Evolutionary conservation across 2,797 vertebrate genomes (phyloP), one percentile per base, ranked within the genome.

Genomic region (Darevskia nairensis): DNA sequence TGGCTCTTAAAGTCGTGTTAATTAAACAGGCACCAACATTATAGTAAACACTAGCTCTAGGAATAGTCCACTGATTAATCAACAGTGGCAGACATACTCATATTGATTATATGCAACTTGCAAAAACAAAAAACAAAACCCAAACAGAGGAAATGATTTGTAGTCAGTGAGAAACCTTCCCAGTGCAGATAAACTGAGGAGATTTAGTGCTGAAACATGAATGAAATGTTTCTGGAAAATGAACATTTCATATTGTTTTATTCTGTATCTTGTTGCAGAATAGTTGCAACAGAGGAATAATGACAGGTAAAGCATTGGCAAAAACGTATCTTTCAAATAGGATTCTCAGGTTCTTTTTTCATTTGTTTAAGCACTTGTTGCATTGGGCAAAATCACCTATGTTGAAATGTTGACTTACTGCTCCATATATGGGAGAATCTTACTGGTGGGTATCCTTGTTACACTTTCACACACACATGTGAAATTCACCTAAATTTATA

Each of bases 401-500:
- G 59, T 71, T 87, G 80, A 93, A 93, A 77, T 21, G 2, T 25
- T 27, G 32, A 0, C 0, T 89, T 71, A 82, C 15, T 75, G 3
- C 44, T 0, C 55, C 88, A 71, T 89, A 86, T 88, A 11, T 90
- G 77, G 71, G 59, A 61, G 85, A 89, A 74, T 61, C 88, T 76
- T 50, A 9, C 9, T 88, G 90, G 88, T 88, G 90, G 88, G 29
- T 88, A 83, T 23, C 23, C 85, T 91, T 88, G 13, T 11, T 64
- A n/a, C 11, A 68, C 35, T 25, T 6, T 4, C n/a, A 8, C 9
- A 13, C 1, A 88, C 88, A 84, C 80, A 17, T 39, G 21, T 84
- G 86, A 64, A 80, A 84, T 55, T 84, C 88, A 88, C 13, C 74
- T 88, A 82, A 2, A 4, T 88, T 88, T 88, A 21, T 17, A 44